Evolutionary conservation across 2,797 vertebrate species (phyloP).

Genomic region (Spinus pinus): DNA sequence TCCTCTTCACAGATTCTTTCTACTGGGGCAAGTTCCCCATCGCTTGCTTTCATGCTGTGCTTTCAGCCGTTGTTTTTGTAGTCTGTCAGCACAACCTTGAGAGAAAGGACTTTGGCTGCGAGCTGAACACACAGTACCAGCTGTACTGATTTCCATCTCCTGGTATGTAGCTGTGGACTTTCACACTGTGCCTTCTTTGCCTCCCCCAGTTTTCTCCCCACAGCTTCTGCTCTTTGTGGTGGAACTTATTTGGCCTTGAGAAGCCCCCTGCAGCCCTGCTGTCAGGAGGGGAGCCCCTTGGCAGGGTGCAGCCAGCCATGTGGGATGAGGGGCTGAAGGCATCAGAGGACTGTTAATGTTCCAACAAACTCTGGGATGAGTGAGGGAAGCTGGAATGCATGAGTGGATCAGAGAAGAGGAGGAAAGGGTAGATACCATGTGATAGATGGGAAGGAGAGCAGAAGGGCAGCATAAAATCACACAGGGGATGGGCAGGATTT

Average conservation of each 20-base stretch:
- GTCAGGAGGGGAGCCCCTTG: neutral
- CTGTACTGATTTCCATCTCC: slow-evolving; percentile 31
- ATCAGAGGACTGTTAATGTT: neutral
- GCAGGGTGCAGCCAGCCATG: neutral
- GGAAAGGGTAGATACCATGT: neutral
- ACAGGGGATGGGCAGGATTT: neutral
- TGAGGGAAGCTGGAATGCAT: slow-evolving; percentile 12
- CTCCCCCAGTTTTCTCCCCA: neutral
- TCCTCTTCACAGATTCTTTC: neutral
- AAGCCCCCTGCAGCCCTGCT: neutral
- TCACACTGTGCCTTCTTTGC: neutral
- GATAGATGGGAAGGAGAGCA: slow-evolving; percentile 35
- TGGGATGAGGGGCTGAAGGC: neutral
- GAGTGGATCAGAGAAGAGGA: neutral
- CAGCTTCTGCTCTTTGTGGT: neutral
- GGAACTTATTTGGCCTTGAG: neutral
- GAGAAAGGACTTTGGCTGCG: slow-evolving; percentile 62
- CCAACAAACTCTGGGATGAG: neutral
- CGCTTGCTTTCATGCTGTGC: slow-evolving; percentile 43
- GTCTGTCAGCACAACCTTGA: slow-evolving; percentile 72
- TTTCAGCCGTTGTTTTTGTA: slow-evolving; percentile 71
- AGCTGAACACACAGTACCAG: slow-evolving; percentile 43
- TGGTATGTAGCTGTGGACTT: slow-evolving; percentile 51
- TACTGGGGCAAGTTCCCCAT: slow-evolving; percentile 61
- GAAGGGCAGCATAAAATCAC: slow-evolving; percentile 19